phyloP scores from a whole-genome alignment of 2,888 invertebrate genomes.

The Thyatira batis region DNA sequence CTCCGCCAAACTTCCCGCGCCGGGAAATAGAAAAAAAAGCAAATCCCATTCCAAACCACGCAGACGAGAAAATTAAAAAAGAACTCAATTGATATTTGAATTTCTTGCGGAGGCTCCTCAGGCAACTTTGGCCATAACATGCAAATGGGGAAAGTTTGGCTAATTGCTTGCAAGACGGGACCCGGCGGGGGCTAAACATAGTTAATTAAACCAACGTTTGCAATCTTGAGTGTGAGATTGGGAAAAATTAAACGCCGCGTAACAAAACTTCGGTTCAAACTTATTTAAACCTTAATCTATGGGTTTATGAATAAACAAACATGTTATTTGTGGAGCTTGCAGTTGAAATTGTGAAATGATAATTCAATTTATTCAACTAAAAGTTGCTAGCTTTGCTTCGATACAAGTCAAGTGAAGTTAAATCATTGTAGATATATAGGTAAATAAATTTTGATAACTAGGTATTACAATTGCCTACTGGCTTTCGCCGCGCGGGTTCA shows the following conservation, averaged over 20 bases:
- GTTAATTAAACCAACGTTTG: constrained; percentile 28
- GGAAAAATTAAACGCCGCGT: background rate
- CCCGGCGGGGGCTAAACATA: background rate
- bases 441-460: too few relatives aligned
- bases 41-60: background rate
- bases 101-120: constrained; percentile 40
- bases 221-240: constrained; percentile 9
- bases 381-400: too few relatives aligned
- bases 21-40: background rate
- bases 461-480: too few relatives aligned
- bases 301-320: too few relatives aligned
- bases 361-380: too few relatives aligned
- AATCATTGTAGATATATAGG: too few relatives aligned
- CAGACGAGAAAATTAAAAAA: constrained; percentile 61
- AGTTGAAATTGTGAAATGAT: too few relatives aligned
- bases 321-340: too few relatives aligned
- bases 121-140: constrained; percentile 75
- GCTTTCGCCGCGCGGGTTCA: too few relatives aligned
- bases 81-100: constrained; percentile 56
- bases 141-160: constrained; percentile 73
- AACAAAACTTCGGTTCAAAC: background rate
- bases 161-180: constrained; percentile 56
- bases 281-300: too few relatives aligned
- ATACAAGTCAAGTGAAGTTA: too few relatives aligned
- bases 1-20: background rate